These are phyloP conservation scores for Lymantria monacha DNA, from an alignment of 2,888 invertebrate genomes.

Conservation along the genomic window DNA sequence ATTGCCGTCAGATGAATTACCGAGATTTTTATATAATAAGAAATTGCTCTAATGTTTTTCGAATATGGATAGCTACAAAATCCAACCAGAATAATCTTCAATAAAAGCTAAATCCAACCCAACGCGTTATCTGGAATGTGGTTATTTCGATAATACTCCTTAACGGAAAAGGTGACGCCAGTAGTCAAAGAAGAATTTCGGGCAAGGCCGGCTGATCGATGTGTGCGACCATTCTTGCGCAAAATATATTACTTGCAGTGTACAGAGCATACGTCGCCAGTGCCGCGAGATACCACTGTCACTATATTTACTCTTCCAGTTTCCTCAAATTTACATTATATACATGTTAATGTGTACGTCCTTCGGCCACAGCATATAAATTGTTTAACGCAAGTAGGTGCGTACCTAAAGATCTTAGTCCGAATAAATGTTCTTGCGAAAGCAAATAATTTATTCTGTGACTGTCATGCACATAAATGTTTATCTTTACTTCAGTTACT, in stretches of 20 bases:
- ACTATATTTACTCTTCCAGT: slow-evolving; percentile 55
- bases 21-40: too few relatives aligned
- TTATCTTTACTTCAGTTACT: slow-evolving; percentile 14
- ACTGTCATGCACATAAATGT: slow-evolving; percentile 26
- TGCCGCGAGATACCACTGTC: slow-evolving; percentile 31
- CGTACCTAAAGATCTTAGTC: slow-evolving; percentile 19
- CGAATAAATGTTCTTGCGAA: slow-evolving; percentile 17
- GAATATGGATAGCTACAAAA: too few relatives aligned
- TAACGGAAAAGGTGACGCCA: slow-evolving; percentile 38
- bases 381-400: slow-evolving; percentile 18
- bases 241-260: slow-evolving; percentile 37
- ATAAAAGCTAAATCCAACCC: background rate
- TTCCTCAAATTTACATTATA: slow-evolving; percentile 62
- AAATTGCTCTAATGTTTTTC: too few relatives aligned
- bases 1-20: too few relatives aligned
- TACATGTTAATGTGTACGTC: slow-evolving; percentile 55
- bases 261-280: background rate
- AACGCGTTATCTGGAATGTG: slow-evolving; percentile 14
- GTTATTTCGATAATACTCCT: slow-evolving; percentile 20
- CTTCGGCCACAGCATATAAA: slow-evolving; percentile 36
- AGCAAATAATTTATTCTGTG: slow-evolving; percentile 26
- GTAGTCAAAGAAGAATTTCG: slow-evolving; percentile 62
- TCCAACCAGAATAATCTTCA: background rate
- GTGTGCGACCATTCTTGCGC: slow-evolving; percentile 60
- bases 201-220: slow-evolving; percentile 73